Conservation (phyloP, 2,888 invertebrate species). For the Nineta flava region DNA sequence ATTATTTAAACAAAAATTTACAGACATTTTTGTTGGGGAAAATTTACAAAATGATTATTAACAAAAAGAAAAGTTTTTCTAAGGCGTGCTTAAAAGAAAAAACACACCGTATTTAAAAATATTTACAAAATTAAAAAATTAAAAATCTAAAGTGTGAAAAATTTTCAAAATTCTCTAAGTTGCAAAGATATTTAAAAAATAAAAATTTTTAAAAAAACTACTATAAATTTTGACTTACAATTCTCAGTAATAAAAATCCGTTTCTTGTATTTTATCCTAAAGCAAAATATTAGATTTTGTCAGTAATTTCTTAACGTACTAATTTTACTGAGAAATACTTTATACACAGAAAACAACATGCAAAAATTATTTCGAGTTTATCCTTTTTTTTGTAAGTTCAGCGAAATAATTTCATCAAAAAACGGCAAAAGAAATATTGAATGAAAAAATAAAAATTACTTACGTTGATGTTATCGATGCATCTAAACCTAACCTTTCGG, state of each 20-base stretch:
- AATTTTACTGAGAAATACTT: no score
- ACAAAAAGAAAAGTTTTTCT: no score
- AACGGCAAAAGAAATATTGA: no score
- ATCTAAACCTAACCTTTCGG: constrained; percentile 22
- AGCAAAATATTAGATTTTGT: constrained; percentile 5
- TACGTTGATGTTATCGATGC: constrained; percentile 25
- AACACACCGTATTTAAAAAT: neutral
- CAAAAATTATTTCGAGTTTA: neutral
- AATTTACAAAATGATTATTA: no score
- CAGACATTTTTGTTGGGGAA: no score
- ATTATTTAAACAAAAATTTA: no score
- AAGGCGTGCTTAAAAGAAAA: neutral
- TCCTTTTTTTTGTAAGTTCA: neutral
- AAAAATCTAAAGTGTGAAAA: no score
- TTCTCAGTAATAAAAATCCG: constrained; percentile 8
- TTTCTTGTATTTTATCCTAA: constrained; percentile 7
- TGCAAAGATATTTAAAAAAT: no score
- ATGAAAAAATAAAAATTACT: constrained; percentile 14
- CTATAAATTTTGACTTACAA: constrained; percentile 5
- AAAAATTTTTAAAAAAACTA: no score
- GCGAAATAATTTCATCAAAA: no score
- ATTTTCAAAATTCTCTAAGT: no score
- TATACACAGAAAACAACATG: neutral
- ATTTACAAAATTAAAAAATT: no score
- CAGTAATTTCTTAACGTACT: neutral